Evolutionary conservation across 2,888 invertebrate genomes (phyloP).

Genomic region (Andrena dorsata): DNA sequence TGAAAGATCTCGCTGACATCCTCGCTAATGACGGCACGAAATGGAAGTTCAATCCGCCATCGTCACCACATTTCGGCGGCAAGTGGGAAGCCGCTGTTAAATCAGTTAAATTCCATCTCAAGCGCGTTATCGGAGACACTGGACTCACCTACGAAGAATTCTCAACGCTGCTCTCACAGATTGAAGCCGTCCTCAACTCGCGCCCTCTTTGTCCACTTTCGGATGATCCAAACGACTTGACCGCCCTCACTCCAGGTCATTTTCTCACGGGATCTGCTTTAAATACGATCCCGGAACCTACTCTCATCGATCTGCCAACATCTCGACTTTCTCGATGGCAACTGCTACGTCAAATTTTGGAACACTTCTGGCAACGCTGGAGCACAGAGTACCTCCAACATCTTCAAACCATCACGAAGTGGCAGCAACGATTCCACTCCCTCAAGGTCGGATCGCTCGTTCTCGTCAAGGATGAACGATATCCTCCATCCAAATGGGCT

Average conservation of each 20-base stretch:
- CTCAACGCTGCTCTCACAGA: not conserved
- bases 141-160: constrained; percentile 5
- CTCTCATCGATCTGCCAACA: not conserved
- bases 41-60: no score
- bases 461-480: not conserved
- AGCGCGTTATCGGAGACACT: no score
- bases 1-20: not conserved
- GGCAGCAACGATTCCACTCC: not conserved
- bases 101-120: no score
- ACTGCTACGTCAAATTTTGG: not conserved
- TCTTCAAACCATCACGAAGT: not conserved
- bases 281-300: constrained; percentile 1
- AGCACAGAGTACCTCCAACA: not conserved
- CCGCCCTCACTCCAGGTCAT: constrained; percentile 2
- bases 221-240: not conserved
- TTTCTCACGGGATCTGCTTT: not conserved
- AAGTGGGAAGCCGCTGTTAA: no score
- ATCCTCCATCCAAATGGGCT: not conserved
- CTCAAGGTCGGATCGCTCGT: not conserved
- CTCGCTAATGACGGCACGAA: not conserved
- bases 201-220: not conserved
- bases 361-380: not conserved
- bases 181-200: constrained; percentile 11
- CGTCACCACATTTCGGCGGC: no score
- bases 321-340: not conserved